These are phyloP conservation scores for Odobenus rosmarus DNA, from an alignment of 2,113 vertebrate genomes.

Conservation along the genomic window DNA sequence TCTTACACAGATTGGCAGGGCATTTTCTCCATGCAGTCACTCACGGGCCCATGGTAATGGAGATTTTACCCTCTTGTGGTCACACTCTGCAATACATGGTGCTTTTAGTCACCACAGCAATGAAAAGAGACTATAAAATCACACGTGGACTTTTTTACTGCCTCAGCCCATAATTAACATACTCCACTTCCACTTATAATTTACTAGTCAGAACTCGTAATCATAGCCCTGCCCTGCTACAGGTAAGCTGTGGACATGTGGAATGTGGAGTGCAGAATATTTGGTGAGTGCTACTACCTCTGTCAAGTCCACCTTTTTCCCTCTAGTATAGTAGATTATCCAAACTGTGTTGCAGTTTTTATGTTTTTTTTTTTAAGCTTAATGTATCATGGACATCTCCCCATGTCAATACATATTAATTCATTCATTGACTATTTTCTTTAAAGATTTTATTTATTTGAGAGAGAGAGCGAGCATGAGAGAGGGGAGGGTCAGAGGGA, in stretches of 20 bases:
- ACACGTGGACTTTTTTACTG: background rate
- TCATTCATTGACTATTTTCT: background rate
- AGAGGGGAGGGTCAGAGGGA: background rate
- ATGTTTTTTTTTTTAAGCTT: background rate
- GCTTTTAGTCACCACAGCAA: background rate
- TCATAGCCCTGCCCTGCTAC: background rate
- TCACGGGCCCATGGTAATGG: background rate
- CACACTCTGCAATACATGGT: background rate
- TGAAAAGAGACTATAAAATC: conserved; percentile 24
- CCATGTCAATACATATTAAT: background rate
- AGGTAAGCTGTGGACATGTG: background rate
- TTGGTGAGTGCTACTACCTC: background rate
- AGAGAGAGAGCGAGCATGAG: background rate
- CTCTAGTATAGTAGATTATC: background rate
- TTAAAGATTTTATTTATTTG: background rate
- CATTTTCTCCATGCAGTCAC: background rate
- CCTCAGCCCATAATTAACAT: background rate
- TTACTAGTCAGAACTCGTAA: background rate
- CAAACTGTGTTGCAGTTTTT: background rate
- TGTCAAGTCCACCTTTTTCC: background rate
- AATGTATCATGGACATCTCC: background rate
- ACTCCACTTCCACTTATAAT: background rate
- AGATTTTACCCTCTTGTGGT: background rate
- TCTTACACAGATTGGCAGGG: background rate
- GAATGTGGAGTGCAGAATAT: background rate